Conservation (phyloP, 2,113 vertebrate species). For the Forbesichthys agassizii region DNA sequence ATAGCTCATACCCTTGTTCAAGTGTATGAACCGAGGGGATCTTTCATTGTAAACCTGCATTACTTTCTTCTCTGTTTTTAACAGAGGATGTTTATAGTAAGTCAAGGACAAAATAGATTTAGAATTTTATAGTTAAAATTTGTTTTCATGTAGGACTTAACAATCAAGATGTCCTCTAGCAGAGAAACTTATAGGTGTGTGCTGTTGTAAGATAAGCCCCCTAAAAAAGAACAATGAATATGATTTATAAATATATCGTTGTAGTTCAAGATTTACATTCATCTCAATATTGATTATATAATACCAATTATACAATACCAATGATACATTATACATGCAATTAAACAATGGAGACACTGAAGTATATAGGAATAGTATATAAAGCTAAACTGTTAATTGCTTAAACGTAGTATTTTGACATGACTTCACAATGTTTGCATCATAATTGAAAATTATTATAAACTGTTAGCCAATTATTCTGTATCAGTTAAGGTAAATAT, state of each 20-base stretch:
- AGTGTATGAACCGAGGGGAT: slow-evolving; percentile 47
- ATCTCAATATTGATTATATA: no score
- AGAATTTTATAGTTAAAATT: slow-evolving; percentile 47
- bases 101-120: slow-evolving; percentile 50
- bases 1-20: slow-evolving; percentile 48
- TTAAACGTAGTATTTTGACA: no score
- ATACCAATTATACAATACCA: no score
- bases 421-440: background rate
- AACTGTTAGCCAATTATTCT: background rate
- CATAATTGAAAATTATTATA: background rate
- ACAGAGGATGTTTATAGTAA: slow-evolving; percentile 42
- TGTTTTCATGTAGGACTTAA: slow-evolving; percentile 46
- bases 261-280: slow-evolving; percentile 6
- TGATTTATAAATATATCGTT: slow-evolving; percentile 36
- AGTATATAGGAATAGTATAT: no score
- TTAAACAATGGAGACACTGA: no score
- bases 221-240: slow-evolving; percentile 57
- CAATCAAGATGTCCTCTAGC: slow-evolving; percentile 57
- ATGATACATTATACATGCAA: no score
- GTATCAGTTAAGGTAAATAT: background rate
- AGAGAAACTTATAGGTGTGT: slow-evolving; percentile 63
- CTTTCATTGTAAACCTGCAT: slow-evolving; percentile 38
- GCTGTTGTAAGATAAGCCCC: slow-evolving; percentile 63
- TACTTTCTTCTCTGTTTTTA: slow-evolving; percentile 44
- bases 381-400: no score